phyloP scores from a whole-genome alignment of 2,113 vertebrate genomes.

The Catharus bicknelli region DNA sequence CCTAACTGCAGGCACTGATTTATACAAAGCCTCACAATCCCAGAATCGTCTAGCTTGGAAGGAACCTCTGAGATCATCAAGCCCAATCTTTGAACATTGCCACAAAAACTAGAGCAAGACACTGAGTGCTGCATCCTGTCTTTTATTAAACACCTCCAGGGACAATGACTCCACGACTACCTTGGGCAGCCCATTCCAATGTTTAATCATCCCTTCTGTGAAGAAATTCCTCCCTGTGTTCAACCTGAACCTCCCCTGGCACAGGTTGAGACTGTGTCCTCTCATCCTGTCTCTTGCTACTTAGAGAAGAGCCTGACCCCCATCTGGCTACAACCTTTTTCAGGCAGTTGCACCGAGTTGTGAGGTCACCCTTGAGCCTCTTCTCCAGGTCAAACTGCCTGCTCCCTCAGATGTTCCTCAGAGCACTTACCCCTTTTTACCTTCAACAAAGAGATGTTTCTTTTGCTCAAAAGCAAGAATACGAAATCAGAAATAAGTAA shows the following conservation, averaged over 20 bases:
- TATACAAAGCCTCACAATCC: background rate
- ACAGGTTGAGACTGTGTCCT: background rate
- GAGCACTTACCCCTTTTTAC: background rate
- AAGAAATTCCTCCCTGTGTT: background rate
- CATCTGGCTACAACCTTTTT: background rate
- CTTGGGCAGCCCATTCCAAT: background rate
- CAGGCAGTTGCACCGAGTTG: background rate
- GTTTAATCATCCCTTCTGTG: background rate
- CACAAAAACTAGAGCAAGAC: too few relatives aligned
- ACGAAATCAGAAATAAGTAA: background rate
- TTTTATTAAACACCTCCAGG: background rate
- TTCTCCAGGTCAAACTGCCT: too few relatives aligned
- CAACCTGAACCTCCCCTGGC: background rate
- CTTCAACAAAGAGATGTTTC: background rate
- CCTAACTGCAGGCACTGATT: background rate
- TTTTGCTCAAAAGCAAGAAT: background rate
- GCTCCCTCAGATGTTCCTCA: background rate
- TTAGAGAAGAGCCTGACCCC: background rate
- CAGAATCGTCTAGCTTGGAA: background rate
- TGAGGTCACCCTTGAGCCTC: background rate
- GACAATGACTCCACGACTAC: rapidly evolving
- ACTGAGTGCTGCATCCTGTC: background rate
- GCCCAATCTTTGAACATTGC: background rate
- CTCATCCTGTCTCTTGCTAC: background rate
- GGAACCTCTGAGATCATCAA: background rate